Evolutionary conservation across 1,140 invertebrate genomes (phyloP).

Genomic region (Pogonus chalceus): DNA sequence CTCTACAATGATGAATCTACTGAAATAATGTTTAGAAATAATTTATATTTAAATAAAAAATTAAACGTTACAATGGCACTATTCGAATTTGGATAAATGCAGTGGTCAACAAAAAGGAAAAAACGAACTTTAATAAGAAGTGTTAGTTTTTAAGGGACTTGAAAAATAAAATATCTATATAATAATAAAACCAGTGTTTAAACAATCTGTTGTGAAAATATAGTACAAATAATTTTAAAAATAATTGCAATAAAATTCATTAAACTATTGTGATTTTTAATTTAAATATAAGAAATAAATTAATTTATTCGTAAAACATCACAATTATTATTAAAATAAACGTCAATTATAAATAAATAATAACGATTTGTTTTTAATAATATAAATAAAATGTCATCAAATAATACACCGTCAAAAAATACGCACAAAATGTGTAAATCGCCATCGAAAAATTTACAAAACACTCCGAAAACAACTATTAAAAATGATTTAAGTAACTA

Average conservation of each 20-base stretch:
- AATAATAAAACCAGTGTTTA: constrained; percentile 8
- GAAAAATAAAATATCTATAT: constrained; percentile 7
- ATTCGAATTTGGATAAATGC: constrained; percentile 34
- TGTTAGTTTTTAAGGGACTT: background rate
- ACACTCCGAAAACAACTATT: background rate
- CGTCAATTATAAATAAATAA: background rate
- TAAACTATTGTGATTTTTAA: constrained; percentile 2
- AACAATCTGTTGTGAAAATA: constrained; percentile 21
- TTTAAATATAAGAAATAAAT: background rate
- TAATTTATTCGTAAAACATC: no score
- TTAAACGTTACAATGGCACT: constrained; percentile 25
- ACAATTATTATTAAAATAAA: background rate
- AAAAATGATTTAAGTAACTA: constrained; percentile 31
- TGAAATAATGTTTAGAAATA: constrained; percentile 11
- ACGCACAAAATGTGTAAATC: constrained; percentile 35
- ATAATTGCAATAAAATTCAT: constrained; percentile 19
- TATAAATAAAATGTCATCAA: constrained; percentile 32
- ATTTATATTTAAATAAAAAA: constrained; percentile 21
- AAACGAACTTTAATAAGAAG: background rate
- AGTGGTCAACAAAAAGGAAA: background rate
- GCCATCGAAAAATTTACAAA: constrained; percentile 27
- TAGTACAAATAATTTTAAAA: constrained; percentile 10
- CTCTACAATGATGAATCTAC: background rate
- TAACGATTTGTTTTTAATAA: background rate
- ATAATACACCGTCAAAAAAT: constrained; percentile 21